phyloP scores from a whole-genome alignment of 2,888 invertebrate genomes.

The Gasteruption jaculator region DNA sequence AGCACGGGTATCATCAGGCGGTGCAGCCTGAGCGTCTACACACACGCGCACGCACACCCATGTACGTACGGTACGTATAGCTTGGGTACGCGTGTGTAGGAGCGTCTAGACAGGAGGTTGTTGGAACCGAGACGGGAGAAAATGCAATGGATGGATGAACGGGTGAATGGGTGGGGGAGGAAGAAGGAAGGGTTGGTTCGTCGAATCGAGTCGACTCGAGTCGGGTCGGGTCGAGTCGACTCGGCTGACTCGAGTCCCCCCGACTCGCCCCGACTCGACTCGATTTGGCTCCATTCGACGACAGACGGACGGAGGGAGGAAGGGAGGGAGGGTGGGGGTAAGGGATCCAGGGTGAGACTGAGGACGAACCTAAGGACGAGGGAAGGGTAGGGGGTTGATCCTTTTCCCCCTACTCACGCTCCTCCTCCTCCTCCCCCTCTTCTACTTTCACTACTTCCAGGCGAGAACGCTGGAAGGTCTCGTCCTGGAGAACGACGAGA shows the following conservation, averaged over 20 bases:
- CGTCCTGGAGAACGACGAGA: no score
- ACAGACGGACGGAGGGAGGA: constrained; percentile 18
- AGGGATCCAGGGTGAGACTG: constrained; percentile 20
- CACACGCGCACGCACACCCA: no score
- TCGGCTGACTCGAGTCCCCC: no score
- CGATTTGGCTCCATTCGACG: no score
- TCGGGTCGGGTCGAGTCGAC: no score
- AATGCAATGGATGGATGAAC: constrained; percentile 26
- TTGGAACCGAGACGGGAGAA: constrained; percentile 35
- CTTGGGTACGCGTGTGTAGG: constrained; percentile 24
- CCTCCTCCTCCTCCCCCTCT: constrained; percentile 20
- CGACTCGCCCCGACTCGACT: no score
- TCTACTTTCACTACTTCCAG: constrained; percentile 6
- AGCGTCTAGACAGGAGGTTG: constrained; percentile 47
- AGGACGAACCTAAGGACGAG: constrained; percentile 15
- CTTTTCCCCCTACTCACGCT: constrained; percentile 14
- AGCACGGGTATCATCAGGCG: no score
- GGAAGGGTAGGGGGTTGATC: constrained; percentile 7
- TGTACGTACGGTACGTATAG: no score
- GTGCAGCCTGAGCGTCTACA: no score
- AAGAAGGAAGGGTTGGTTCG: constrained; percentile 8
- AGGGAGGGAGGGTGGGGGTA: constrained; percentile 25
- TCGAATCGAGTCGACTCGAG: no score
- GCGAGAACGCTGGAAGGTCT: no score
- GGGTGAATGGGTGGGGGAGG: constrained; percentile 13